Evolutionary conservation across 2,113 vertebrate species (phyloP), one percentile per base, ranked within the genome.

Genomic region (Zosterops japonicus): DNA sequence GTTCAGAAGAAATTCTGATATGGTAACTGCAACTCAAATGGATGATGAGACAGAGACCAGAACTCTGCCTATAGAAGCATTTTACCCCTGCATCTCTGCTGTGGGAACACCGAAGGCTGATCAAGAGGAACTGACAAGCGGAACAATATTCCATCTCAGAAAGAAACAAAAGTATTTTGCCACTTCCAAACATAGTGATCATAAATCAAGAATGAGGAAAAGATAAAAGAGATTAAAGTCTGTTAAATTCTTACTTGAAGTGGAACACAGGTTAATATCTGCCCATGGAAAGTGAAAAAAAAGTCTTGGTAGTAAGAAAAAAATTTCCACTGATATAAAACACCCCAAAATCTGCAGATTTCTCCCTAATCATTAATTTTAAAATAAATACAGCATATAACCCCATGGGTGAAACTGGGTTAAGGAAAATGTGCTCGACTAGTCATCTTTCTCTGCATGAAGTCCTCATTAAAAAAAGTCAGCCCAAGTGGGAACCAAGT

Each of bases 381-480:
- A 95, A 89, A 83, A 89, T 36, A 65, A 92, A 91, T 60, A 69
- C 90, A 91, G 42, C n/a, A 22, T 77, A 71, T 31, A 80, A 80
- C 14, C 27, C 35, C 55, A 29, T 56, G 28, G 24, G 63, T 89
- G 69, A 77, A 93, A 93, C 55, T 82, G 69, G 57, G 74, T 46
- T 0, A 1, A 93, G 31, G 29, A 95, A 79, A 74, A 75, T 21
- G 22, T 56, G n/a, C 46, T 76, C 9, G 1, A 36, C 41, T 85
- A 83, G 64, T 92, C 56, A n/a, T 87, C 53, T 91, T 88, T 91
- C 70, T 84, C 41, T 93, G 35, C 68, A 78, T 79, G 76, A 96
- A 83, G 31, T 72, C 60, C 57, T 94, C 78, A 91, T 89, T 91
- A 95, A 79, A 70, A 93, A 88, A 94, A 81, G 76, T 83, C 75